Evolutionary conservation across 1,140 invertebrate genomes (phyloP).

Genomic region (Anastrepha obliqua): DNA sequence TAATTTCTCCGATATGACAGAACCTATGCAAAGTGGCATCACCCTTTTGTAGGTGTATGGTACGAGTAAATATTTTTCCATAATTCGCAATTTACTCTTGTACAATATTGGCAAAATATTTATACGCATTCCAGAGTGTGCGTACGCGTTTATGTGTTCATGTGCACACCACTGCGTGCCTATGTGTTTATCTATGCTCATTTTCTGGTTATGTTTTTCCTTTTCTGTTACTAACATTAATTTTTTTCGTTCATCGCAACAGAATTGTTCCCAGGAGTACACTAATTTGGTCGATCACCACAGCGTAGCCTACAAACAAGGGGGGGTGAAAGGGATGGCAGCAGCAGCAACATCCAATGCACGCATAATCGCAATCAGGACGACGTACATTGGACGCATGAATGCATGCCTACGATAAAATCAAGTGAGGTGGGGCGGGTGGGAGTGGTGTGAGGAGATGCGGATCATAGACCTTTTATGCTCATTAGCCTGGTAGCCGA

Average conservation of each 20-base stretch:
- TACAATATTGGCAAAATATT: too few relatives aligned
- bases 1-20: too few relatives aligned
- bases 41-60: neutral
- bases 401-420: neutral
- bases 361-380: conserved; percentile 27
- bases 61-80: neutral
- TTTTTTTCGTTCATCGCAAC: conserved; percentile 9
- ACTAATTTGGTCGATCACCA: neutral
- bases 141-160: neutral
- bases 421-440: neutral
- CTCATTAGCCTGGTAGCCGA: conserved; percentile 16
- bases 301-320: neutral
- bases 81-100: neutral
- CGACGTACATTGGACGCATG: neutral
- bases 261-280: conserved; percentile 1
- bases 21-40: too few relatives aligned
- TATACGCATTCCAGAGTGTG: neutral
- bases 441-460: neutral
- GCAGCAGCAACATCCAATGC: neutral
- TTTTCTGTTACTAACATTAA: neutral
- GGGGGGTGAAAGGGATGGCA: neutral
- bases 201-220: neutral
- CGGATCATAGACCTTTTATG: conserved; percentile 5
- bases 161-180: neutral
- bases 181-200: neutral